Evolutionary conservation across 2,113 vertebrate species (phyloP), one percentile per base, ranked within the genome.

Genomic region (Taurulus bubalis): DNA sequence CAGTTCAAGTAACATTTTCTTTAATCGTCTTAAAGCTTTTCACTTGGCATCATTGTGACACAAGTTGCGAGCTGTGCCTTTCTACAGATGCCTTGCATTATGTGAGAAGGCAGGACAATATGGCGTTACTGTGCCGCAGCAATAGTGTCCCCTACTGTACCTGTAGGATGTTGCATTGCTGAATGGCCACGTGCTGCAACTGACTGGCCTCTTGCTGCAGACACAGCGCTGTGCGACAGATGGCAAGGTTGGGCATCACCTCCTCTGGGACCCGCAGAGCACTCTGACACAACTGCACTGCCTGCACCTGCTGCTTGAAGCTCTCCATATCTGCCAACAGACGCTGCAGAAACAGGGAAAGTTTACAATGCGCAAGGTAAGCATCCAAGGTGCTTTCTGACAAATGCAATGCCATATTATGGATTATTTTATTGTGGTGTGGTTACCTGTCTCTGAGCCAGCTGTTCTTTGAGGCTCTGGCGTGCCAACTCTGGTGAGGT

Each of bases 91-190:
- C 15, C 2, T 4, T 58, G 15, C 40, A 49, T 8, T 58, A 8
- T 66, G n/a, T 49, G 9, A 38, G 4, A 58, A 82, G 51, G 40
- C 36, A 79, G 38, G 0, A 42, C 4, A 42, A 1, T 38, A 63
- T 18, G 18, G 15, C 1, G 0, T 63, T 40, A 68, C 2, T n/a
- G 3, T 55, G 12, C 20, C 73, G 66, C 12, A 69, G 26, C 5
- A 16, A 58, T 6, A 58, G 62, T 12, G 63, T 74, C 60, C 74
- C 75, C 75, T 68, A 51, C 40, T 83, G 67, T 92, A 95, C 97
- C 97, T 99, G 98, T 85, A 98, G 95, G 90, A 98, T 93, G 93
- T 97, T 99, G 94, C 96, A 99, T 79, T 99, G 98, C 90, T 98
- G 98, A 56, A 99, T 99, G 68, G 97, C 96, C 0, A 95, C 91